phyloP scores from a whole-genome alignment of 2,797 vertebrate species.

The Ispidina lecontei region DNA sequence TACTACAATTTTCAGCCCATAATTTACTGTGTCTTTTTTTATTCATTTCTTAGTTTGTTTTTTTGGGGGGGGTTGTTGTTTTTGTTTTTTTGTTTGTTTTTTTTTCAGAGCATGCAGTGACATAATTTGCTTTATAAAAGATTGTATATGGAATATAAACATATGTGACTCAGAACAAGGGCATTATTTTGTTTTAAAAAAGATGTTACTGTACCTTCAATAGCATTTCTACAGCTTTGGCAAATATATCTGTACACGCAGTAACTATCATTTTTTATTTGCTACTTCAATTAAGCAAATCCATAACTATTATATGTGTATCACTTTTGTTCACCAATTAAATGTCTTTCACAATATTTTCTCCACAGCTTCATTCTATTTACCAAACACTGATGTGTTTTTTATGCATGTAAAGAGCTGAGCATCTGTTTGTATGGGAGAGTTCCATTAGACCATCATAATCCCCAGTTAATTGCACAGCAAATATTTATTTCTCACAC shows the following conservation, averaged over 20 bases:
- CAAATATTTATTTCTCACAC: constrained; percentile 77
- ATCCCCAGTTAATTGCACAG: constrained; percentile 71
- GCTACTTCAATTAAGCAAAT: not conserved
- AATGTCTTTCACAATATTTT: constrained; percentile 18
- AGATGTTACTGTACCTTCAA: not conserved
- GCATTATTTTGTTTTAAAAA: not conserved
- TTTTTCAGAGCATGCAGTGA: not conserved
- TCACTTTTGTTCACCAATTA: not conserved
- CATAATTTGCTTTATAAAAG: not conserved
- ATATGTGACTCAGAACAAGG: not conserved
- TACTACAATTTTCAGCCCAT: not conserved
- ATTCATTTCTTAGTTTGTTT: not conserved
- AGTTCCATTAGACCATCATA: constrained; percentile 48
- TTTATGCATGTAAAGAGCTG: not conserved
- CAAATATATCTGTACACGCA: not conserved
- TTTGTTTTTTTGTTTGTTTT: no score
- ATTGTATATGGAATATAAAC: not conserved
- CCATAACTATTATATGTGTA: not conserved
- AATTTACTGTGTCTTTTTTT: not conserved
- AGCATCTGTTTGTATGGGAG: constrained; percentile 58
- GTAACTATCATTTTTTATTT: not conserved
- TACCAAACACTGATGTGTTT: not conserved
- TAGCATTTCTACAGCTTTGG: not conserved
- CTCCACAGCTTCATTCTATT: constrained; percentile 7
- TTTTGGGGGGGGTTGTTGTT: no score